phyloP scores from a whole-genome alignment of 2,888 invertebrate genomes.

The Hesperia comma region DNA sequence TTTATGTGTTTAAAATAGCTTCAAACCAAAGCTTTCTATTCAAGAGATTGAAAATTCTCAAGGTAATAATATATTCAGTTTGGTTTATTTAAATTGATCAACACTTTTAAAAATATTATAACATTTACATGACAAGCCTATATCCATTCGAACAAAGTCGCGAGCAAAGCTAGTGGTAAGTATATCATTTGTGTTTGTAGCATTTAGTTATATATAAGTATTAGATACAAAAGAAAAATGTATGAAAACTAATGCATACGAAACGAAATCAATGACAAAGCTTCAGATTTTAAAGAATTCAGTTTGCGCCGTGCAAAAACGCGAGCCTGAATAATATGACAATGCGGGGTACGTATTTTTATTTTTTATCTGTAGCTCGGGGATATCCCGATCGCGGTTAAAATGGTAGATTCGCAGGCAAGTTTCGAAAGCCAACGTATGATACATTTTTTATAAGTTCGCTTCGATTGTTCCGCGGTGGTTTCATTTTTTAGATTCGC shows the following conservation, averaged over 20 bases:
- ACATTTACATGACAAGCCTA: no score
- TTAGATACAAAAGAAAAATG: background rate
- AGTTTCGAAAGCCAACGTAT: slow-evolving; percentile 76
- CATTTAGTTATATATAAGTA: no score
- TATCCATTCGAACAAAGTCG: no score
- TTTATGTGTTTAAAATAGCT: no score
- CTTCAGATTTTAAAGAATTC: slow-evolving; percentile 15
- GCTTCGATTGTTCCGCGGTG: slow-evolving; percentile 81
- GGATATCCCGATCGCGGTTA: slow-evolving; percentile 79
- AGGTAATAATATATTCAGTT: no score
- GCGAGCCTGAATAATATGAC: slow-evolving; percentile 26
- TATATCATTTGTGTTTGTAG: no score
- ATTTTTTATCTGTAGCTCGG: slow-evolving; percentile 59
- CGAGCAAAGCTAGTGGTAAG: no score
- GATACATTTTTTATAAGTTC: slow-evolving; percentile 83
- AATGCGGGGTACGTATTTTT: slow-evolving; percentile 42
- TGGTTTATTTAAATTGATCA: no score
- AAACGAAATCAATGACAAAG: slow-evolving; percentile 15
- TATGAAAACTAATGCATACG: background rate
- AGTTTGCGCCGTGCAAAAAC: slow-evolving; percentile 25
- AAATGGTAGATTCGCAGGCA: slow-evolving; percentile 70
- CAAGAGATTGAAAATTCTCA: no score
- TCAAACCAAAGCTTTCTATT: no score
- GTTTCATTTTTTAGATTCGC: slow-evolving; percentile 65
- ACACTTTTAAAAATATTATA: no score